Evolutionary conservation across 2,113 vertebrate species (phyloP).

Genomic region (Caranx ignobilis): DNA sequence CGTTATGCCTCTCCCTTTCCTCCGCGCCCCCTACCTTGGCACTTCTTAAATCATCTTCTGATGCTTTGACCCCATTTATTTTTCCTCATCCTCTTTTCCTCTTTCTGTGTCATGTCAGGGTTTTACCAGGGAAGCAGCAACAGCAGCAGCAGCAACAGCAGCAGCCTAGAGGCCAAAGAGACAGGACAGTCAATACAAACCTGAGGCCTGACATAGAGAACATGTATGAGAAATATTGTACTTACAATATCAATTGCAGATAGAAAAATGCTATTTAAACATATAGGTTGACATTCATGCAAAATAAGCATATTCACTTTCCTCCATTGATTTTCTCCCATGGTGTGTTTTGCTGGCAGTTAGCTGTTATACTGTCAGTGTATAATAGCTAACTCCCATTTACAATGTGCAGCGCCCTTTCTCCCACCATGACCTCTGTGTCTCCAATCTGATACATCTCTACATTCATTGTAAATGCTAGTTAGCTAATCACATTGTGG

Average conservation of each 20-base stretch:
- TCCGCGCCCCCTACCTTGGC: not conserved
- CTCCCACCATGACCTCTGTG: not conserved
- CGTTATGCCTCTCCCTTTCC: not conserved
- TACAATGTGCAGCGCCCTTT: conserved; percentile 5
- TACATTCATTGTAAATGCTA: conserved; percentile 34
- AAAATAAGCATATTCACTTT: not conserved
- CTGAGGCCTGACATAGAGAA: not conserved
- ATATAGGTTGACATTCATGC: not conserved
- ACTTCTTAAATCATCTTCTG: conserved; percentile 26
- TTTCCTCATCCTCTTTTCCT: not conserved
- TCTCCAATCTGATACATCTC: conserved; percentile 1
- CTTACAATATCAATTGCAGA: not conserved
- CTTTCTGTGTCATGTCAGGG: conserved; percentile 8
- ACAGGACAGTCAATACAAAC: not conserved
- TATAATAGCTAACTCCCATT: not conserved
- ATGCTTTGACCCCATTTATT: conserved; percentile 35
- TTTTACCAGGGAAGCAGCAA: not conserved
- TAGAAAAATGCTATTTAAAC: not conserved
- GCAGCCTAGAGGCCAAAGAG: conserved; percentile 1
- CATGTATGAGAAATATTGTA: conserved; percentile 5
- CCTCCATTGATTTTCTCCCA: not conserved
- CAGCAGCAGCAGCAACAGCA: not conserved
- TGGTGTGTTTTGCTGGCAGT: not conserved
- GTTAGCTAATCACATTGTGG: conserved; percentile 40
- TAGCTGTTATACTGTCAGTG: not conserved